Evolutionary conservation across 2,113 vertebrate genomes (phyloP), one percentile per base, ranked within the genome.

Genomic region (Heptranchias perlo): DNA sequence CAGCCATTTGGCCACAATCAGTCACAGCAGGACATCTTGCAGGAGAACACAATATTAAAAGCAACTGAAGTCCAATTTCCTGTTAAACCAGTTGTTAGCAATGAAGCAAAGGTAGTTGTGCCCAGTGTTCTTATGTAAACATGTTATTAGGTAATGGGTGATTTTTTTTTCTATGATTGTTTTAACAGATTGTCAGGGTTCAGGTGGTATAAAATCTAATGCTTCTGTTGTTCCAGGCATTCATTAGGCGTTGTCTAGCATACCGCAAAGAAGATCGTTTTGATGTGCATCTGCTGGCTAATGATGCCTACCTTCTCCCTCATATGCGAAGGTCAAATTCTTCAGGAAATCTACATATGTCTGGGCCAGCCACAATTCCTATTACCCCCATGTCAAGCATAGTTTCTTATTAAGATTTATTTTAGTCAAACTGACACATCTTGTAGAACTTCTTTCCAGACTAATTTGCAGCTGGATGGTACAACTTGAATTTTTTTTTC

Each of bases 21-120:
- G 97, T 99, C 99, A 35, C 99, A 99, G 96, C 99, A 99, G 97
- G 99, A 99, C 97, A 99, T 99, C 97, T 98, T 99, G 96, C 99
- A 99, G 98, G 99, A 99, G 98, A 99, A 99, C 97, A 99, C 99
- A 96, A 99, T 99, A 97, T 98, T 99, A 97, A 99, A 99, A 99
- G 99, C 99, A 97, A 99, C 99, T 28, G 99, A 99, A 97, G 97
- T 99, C 96, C 99, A 99, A 96, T 99, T 99, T 96, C 99, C 99
- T 96, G 99, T 99, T 96, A 99, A 99, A 97, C 99, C 99, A 16
- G 99, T 99, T 97, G 98, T 98, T 97, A 99, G 98, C 98, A 99
- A 99, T 97, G 99, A 99, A 98, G 99, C 99, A 96, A 99, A 99
- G 98, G 99, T 99, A 98, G 97, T n/a, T 95, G 96, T 35, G 73